Evolutionary conservation across 64 coral and sea anemone genomes (phyloP).

Genomic region (Catalaphyllia jardinei): DNA sequence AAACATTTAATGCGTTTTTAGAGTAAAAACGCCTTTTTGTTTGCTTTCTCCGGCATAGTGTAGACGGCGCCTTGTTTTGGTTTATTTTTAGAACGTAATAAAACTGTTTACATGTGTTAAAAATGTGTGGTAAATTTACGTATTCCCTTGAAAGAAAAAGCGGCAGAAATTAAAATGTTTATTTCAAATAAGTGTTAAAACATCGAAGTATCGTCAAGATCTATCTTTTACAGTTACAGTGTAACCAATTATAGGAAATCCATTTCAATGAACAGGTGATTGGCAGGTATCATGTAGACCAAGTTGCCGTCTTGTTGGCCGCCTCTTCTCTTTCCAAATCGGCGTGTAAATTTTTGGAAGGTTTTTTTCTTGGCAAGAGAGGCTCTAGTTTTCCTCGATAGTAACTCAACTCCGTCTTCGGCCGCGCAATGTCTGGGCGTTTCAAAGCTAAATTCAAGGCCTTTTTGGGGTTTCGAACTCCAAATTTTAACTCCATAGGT

Average conservation of each 20-base stretch:
- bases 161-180: no score
- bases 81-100: no score
- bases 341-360: conserved; percentile 32
- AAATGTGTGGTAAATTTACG: no score
- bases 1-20: no score
- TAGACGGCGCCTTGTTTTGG: no score
- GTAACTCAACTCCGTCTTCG: not conserved
- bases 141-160: no score
- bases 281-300: not conserved
- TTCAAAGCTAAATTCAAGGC: not conserved
- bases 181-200: no score
- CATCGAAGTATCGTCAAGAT: no score
- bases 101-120: no score
- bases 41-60: no score
- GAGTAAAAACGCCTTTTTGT: no score
- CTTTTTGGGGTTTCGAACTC: conserved; percentile 16
- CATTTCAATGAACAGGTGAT: not conserved
- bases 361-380: conserved; percentile 5
- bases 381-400: conserved; percentile 13
- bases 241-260: not conserved
- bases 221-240: not conserved
- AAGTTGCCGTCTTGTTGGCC: not conserved
- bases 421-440: not conserved
- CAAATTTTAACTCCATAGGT: conserved; percentile 19
- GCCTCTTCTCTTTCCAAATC: conserved; percentile 17